phyloP scores from a whole-genome alignment of 2,113 vertebrate species.

The Nibea coibor region DNA sequence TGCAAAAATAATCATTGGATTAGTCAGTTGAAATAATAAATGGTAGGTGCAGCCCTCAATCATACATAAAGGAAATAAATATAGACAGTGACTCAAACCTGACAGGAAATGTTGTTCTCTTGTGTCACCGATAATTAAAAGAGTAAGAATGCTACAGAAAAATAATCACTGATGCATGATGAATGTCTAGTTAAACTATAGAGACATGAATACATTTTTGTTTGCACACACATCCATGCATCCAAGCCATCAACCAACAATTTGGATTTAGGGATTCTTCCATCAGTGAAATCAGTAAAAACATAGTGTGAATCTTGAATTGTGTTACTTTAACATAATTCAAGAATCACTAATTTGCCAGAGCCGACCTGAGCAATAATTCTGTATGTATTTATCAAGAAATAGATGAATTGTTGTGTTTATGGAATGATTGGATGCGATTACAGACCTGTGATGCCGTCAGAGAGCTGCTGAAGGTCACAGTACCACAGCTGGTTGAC shows the following conservation, averaged over 20 bases:
- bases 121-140: not conserved
- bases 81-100: not conserved
- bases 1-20: too few species aligned
- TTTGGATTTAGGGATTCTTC: not conserved
- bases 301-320: not conserved
- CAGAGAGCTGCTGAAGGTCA: constrained; percentile 79
- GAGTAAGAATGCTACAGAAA: too few species aligned
- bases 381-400: not conserved
- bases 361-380: not conserved
- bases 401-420: not conserved
- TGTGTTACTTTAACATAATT: not conserved
- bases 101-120: not conserved
- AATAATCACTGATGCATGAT: too few species aligned
- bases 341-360: not conserved
- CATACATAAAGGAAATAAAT: too few species aligned
- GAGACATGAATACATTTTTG: not conserved
- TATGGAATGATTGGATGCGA: not conserved
- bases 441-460: constrained; percentile 80
- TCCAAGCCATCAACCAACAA: not conserved
- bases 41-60: too few species aligned
- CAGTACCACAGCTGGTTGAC: constrained; percentile 87
- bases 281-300: not conserved
- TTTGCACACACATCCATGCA: not conserved
- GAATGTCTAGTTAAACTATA: too few species aligned
- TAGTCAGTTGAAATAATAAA: too few species aligned